Evolutionary conservation across 53 echinoderm and acorn worm genomes (phyloP).

Genomic region (Arbacia lixula): DNA sequence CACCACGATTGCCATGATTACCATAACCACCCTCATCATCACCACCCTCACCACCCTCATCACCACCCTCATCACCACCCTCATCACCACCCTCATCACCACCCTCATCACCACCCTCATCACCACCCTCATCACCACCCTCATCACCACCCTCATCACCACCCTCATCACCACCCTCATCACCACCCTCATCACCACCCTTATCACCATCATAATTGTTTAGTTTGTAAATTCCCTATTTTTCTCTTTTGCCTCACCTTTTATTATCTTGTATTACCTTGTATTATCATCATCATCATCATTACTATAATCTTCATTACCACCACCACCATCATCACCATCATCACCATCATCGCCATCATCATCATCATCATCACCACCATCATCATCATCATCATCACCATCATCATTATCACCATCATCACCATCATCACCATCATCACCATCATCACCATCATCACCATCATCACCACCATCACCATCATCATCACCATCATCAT

Average conservation of each 20-base stretch:
- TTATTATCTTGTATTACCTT: too few species aligned
- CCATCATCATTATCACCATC: neutral
- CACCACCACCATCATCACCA: neutral
- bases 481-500: neutral
- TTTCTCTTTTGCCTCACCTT: neutral
- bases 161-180: neutral
- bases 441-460: neutral
- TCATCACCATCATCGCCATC: neutral
- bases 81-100: neutral
- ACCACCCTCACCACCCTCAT: neutral
- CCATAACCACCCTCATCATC: neutral
- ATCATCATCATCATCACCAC: slow-evolving; percentile 5
- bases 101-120: neutral
- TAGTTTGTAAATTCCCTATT: neutral
- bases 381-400: neutral
- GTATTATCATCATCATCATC: neutral
- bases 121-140: neutral
- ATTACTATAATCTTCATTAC: neutral
- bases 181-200: neutral
- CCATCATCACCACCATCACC: neutral
- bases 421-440: neutral
- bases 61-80: neutral
- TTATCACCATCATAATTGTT: neutral
- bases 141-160: neutral
- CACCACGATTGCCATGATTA: neutral